Evolutionary conservation across 2,113 vertebrate genomes (phyloP), one percentile per base, ranked within the genome.

Genomic region (Catharus bicknelli): DNA sequence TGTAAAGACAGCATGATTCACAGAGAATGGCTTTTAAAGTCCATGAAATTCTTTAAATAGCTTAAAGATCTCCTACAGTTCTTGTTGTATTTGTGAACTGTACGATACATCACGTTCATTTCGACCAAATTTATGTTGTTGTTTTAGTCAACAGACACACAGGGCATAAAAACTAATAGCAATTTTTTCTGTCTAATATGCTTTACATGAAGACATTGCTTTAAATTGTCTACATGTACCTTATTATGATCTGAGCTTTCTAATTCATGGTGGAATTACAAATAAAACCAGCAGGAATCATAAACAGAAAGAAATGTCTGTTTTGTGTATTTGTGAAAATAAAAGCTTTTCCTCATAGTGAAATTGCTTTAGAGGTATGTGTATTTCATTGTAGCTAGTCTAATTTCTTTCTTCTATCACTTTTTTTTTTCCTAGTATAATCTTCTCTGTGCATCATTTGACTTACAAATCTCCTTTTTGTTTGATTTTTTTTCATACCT

Each of bases 11-110:
- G 38, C 64, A 63, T 40, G 59, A 95, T 85, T 75, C 62, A 53
- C 25, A 74, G 57, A 75, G 36, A 95, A 95, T 26, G 55, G 62
- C n/a, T 96, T 96, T 86, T 90, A 89, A 93, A 95, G 63, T 74
- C 86, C 79, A 54, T 68, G 84, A 93, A 94, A 76, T 86, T 95
- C 82, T 95, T 94, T 88, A 93, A 94, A 96, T 93, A 93, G 48
- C 63, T 94, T 83, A 63, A 93, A 95, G 75, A 93, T 43, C 45
- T 81, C 90, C 90, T 72, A 79, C 74, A 77, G 81, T 67, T 95
- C 47, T n/a, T 88, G 29, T 74, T 95, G 90, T 73, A 91, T 95
- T 94, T 94, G 81, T 95, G 80, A 96, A 76, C n/a, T 88, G 36
- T 40, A 69, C 92, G 42, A 92, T 32, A 93, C 62, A 73, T 69